These are phyloP conservation scores for Ips typographus DNA, from an alignment of 1,140 invertebrate genomes.

Conservation along the genomic window DNA sequence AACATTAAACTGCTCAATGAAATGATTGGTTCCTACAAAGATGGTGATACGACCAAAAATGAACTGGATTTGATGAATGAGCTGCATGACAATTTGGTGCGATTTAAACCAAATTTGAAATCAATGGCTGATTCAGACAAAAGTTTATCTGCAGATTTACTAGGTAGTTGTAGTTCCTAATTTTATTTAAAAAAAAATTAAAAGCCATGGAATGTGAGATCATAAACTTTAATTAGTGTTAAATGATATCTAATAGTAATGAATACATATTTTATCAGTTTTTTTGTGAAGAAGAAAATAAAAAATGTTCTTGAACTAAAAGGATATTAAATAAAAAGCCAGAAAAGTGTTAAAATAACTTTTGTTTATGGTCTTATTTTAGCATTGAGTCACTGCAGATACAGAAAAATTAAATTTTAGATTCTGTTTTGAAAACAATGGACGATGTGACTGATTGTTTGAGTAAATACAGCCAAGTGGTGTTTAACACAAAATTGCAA, in stretches of 20 bases:
- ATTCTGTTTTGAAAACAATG: conserved; percentile 30
- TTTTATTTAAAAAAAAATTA: no score
- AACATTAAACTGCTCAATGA: conserved; percentile 83
- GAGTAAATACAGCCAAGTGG: conserved; percentile 15
- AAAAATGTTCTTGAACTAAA: no score
- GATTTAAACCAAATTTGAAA: conserved; percentile 64
- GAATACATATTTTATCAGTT: no score
- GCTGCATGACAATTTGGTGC: conserved; percentile 75
- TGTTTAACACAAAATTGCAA: conserved; percentile 10
- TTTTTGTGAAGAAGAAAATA: no score
- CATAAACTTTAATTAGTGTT: no score
- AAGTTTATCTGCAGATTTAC: conserved; percentile 68
- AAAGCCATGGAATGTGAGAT: no score
- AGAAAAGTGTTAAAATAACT: neutral
- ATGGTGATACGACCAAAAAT: conserved; percentile 62
- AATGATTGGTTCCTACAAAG: conserved; percentile 76
- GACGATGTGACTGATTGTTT: conserved; percentile 27
- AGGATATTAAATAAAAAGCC: conserved; percentile 1
- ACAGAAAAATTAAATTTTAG: no score
- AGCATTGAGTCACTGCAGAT: no score
- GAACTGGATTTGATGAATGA: conserved; percentile 87
- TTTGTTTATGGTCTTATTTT: no score
- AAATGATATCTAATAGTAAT: no score
- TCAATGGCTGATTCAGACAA: conserved; percentile 72
- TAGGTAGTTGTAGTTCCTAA: conserved; percentile 54